Conservation (phyloP, 2,888 invertebrate species). For the Entomobrya multifasciata region DNA sequence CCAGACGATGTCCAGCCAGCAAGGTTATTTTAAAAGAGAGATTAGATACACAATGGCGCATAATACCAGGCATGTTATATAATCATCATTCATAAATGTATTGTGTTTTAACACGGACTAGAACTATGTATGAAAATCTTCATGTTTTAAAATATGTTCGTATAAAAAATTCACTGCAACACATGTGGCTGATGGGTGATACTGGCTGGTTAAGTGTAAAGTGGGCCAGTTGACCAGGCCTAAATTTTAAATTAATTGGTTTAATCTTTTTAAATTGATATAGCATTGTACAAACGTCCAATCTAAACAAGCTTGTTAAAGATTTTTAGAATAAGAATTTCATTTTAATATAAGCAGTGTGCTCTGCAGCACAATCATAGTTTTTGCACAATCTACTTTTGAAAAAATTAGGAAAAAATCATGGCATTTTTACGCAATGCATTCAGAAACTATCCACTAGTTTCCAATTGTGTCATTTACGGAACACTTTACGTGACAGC, state of each 20-base stretch:
- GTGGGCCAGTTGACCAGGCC: neutral
- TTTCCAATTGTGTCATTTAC: slow-evolving; percentile 85
- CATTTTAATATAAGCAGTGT: too few relatives aligned
- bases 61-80: too few relatives aligned
- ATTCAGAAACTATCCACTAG: slow-evolving; percentile 82
- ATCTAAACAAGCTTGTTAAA: too few relatives aligned
- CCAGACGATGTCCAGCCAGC: neutral
- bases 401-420: too few relatives aligned
- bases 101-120: too few relatives aligned
- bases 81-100: too few relatives aligned
- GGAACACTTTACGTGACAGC: slow-evolving; percentile 90
- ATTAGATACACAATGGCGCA: too few relatives aligned
- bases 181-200: slow-evolving; percentile 31
- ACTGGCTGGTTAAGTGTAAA: neutral
- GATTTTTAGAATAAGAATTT: too few relatives aligned
- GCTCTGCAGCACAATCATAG: too few relatives aligned
- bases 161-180: neutral
- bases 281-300: neutral
- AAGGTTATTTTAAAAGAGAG: neutral
- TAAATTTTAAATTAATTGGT: neutral
- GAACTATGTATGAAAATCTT: neutral
- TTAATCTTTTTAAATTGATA: slow-evolving; percentile 40
- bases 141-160: neutral
- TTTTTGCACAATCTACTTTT: too few relatives aligned
- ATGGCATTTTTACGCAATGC: slow-evolving; percentile 80